Conservation (phyloP, 1,140 invertebrate genomes). For the Cyphomyrmex costatus region DNA sequence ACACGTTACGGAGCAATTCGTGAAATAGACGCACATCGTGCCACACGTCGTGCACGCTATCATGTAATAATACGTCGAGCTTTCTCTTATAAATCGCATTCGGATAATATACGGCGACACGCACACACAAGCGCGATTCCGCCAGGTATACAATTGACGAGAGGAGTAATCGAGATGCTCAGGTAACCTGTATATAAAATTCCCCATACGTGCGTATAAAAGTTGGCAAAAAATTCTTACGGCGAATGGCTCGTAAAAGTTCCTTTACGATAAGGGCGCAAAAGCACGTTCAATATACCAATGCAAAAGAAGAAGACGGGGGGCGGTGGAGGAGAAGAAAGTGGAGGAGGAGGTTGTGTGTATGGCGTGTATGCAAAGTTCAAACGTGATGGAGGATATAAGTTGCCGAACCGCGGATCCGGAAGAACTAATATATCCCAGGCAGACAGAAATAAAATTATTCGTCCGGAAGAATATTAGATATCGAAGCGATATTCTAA, state of each 20-base stretch:
- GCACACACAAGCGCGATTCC: conserved; percentile 21
- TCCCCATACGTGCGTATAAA: conserved; percentile 60
- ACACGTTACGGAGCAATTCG: conserved; percentile 26
- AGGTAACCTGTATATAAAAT: not conserved
- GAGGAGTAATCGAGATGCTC: not conserved
- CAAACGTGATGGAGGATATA: conserved; percentile 68
- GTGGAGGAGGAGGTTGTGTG: not conserved
- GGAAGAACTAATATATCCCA: conserved; percentile 74
- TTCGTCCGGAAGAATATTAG: conserved; percentile 71
- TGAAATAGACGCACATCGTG: not conserved
- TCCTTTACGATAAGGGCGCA: conserved; percentile 70
- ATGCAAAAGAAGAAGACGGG: conserved; percentile 20
- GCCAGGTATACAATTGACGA: conserved; percentile 1
- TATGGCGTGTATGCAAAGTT: conserved; percentile 56
- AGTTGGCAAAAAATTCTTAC: conserved; percentile 73
- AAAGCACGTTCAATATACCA: conserved; percentile 57
- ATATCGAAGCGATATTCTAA: conserved; percentile 68
- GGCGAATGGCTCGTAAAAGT: conserved; percentile 70
- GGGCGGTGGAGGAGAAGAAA: not conserved
- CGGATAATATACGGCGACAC: conserved; percentile 20
- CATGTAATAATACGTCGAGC: conserved; percentile 42
- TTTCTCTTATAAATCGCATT: conserved; percentile 56
- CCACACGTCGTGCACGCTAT: not conserved
- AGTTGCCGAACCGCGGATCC: conserved; percentile 67
- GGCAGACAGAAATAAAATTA: conserved; percentile 75